Percentiles rank a stretch among this genome's conserved stretches.
Conservation (phyloP, 1,140 invertebrate genomes). For the Portunus trituberculatus region DNA sequence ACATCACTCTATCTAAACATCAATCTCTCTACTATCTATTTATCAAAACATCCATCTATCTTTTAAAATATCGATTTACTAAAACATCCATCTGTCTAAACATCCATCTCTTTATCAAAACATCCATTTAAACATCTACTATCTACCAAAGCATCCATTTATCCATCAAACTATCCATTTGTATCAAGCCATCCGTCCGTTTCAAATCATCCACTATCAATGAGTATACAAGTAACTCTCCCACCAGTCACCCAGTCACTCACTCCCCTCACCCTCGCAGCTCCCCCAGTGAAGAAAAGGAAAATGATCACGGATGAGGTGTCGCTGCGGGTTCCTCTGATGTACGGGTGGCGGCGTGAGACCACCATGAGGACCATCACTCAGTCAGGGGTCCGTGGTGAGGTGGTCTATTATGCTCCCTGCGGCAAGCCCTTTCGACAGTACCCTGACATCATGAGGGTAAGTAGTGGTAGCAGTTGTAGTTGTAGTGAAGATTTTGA, state of each 20-base stretch:
- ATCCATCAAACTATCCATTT: too few relatives aligned
- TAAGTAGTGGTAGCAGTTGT: slow-evolving; percentile 79
- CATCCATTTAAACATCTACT: too few relatives aligned
- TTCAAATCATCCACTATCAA: neutral
- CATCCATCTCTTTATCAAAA: too few relatives aligned
- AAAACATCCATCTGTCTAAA: too few relatives aligned
- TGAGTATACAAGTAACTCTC: neutral
- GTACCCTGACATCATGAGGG: slow-evolving; percentile 88
- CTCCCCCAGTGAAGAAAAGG: slow-evolving; percentile 79
- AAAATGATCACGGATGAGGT: slow-evolving; percentile 81
- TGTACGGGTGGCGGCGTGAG: slow-evolving; percentile 93
- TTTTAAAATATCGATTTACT: too few relatives aligned
- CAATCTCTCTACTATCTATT: too few relatives aligned
- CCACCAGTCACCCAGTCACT: neutral
- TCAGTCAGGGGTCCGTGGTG: slow-evolving; percentile 87
- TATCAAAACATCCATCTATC: too few relatives aligned
- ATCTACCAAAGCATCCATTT: too few relatives aligned
- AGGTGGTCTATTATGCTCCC: slow-evolving; percentile 94
- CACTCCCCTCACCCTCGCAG: slow-evolving; percentile 44
- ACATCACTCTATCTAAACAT: too few relatives aligned
- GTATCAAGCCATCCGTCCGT: too few relatives aligned
- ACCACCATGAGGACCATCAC: slow-evolving; percentile 84
- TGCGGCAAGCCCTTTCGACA: slow-evolving; percentile 89
- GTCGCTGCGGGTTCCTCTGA: slow-evolving; percentile 87
- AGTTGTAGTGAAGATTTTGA: neutral